Evolutionary conservation across 2,888 invertebrate species (phyloP).

Genomic region (Chrysina gloriosa): DNA sequence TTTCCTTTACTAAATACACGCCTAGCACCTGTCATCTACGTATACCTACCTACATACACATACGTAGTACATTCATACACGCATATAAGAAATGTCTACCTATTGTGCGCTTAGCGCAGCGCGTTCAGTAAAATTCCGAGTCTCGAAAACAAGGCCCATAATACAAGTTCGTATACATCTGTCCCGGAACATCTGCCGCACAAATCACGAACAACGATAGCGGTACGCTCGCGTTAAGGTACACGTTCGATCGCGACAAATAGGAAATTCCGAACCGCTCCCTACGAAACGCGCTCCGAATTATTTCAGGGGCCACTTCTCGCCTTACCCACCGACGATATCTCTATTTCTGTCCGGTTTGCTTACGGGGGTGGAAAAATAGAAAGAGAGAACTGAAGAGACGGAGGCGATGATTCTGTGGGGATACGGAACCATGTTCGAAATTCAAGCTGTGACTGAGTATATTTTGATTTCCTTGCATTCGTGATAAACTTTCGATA

Average conservation of each 20-base stretch:
- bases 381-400: background rate
- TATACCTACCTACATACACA: constrained; percentile 1
- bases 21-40: constrained; percentile 36
- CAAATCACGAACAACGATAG: constrained; percentile 17
- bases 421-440: background rate
- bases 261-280: background rate
- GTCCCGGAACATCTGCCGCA: constrained; percentile 40
- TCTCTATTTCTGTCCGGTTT: constrained; percentile 27
- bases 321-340: constrained; percentile 9
- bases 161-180: constrained; percentile 41
- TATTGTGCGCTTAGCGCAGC: constrained; percentile 15
- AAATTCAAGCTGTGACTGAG: background rate
- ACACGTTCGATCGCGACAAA: background rate
- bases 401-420: background rate
- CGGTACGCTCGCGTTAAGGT: constrained; percentile 18
- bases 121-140: background rate
- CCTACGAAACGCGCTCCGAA: background rate
- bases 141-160: constrained; percentile 27
- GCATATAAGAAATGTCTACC: no score
- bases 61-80: no score
- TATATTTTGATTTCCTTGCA: constrained; percentile 39
- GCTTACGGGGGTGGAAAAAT: constrained; percentile 4
- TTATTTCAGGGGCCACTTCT: background rate
- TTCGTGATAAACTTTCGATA: constrained; percentile 40
- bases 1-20: constrained; percentile 5